phyloP scores from a whole-genome alignment of 2,888 invertebrate species.

The Entomobrya multifasciata region DNA sequence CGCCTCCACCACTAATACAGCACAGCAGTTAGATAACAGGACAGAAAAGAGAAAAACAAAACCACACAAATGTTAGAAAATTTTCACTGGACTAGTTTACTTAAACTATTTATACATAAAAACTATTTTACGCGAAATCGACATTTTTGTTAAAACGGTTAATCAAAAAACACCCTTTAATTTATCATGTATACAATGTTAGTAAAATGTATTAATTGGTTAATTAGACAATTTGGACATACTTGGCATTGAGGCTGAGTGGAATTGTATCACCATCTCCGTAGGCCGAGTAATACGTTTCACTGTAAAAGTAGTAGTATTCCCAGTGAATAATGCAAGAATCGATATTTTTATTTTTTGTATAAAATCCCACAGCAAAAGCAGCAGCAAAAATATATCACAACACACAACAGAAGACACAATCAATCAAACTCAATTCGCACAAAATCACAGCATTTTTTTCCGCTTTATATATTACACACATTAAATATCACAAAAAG shows the following conservation, averaged over 20 bases:
- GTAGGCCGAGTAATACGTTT: constrained; percentile 77
- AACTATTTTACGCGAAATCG: background rate
- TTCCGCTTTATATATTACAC: background rate
- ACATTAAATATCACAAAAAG: constrained; percentile 36
- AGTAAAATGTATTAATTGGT: constrained; percentile 46
- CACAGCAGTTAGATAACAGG: constrained; percentile 10
- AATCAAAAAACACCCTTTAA: background rate
- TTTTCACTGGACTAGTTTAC: background rate
- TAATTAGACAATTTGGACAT: constrained; percentile 70
- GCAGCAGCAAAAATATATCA: constrained; percentile 47
- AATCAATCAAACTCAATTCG: constrained; percentile 42
- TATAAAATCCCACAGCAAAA: constrained; percentile 55
- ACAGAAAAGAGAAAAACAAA: constrained; percentile 14
- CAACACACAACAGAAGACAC: constrained; percentile 46
- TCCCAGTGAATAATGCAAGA: constrained; percentile 50
- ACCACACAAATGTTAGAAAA: constrained; percentile 2
- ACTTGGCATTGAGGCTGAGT: constrained; percentile 78
- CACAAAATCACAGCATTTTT: constrained; percentile 25
- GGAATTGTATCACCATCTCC: constrained; percentile 79
- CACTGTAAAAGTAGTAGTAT: constrained; percentile 73
- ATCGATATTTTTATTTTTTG: background rate
- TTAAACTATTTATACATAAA: background rate
- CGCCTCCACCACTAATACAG: constrained; percentile 55
- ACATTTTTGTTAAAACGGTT: constrained; percentile 17
- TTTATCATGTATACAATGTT: constrained; percentile 24